phyloP scores from a whole-genome alignment of 2,113 vertebrate species.

The human (Homo sapiens) region DNA sequence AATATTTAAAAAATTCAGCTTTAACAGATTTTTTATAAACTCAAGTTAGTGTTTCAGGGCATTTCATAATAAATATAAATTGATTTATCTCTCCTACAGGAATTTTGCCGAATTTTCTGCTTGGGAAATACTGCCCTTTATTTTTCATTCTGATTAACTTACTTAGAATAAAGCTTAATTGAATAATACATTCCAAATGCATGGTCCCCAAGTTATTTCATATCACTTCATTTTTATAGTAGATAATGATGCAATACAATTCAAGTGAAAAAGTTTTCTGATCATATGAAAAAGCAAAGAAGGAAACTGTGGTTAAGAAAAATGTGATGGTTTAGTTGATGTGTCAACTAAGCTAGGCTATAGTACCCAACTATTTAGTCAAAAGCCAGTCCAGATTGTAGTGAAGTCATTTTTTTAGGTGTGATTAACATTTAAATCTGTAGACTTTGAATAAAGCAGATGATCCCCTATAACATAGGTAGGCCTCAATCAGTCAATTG shows the following conservation, averaged over 20 bases:
- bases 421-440: background rate
- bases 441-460: background rate
- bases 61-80: background rate
- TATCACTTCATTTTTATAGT: background rate
- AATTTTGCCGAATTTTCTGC: constrained; percentile 17
- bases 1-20: background rate
- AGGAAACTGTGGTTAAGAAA: background rate
- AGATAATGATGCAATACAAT: background rate
- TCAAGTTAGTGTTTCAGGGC: background rate
- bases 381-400: background rate
- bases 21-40: background rate
- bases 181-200: background rate
- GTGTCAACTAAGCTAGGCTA: background rate
- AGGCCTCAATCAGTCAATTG: background rate
- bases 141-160: constrained; percentile 9
- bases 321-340: background rate
- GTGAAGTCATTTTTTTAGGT: background rate
- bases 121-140: background rate
- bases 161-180: background rate
- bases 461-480: background rate
- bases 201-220: background rate
- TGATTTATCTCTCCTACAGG: background rate
- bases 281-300: background rate
- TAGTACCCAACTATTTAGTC: background rate
- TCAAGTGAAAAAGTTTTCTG: background rate